Percentiles rank a stretch among this genome's conserved stretches.
Evolutionary conservation across 1,140 invertebrate species (phyloP).

Genomic region (Psix sp.): DNA sequence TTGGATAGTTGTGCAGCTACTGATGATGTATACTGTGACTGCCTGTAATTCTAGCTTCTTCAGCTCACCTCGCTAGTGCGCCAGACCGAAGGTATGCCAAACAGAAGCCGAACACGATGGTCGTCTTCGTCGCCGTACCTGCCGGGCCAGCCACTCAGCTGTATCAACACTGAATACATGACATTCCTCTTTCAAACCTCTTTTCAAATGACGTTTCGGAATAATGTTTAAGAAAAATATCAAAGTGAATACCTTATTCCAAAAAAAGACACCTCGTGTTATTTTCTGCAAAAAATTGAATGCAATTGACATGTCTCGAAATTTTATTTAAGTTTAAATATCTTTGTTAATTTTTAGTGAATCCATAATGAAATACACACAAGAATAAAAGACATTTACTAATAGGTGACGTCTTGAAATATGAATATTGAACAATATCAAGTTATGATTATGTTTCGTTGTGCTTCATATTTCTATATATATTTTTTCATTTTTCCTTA

Average conservation of each 20-base stretch:
- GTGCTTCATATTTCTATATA: too few species aligned
- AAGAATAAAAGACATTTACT: too few species aligned
- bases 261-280: neutral
- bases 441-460: too few species aligned
- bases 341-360: too few species aligned
- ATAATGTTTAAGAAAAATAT: constrained; percentile 58
- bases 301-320: too few species aligned
- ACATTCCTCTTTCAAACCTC: constrained; percentile 73
- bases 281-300: too few species aligned
- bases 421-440: too few species aligned
- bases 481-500: too few species aligned
- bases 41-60: constrained; percentile 43
- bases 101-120: constrained; percentile 71
- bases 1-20: constrained; percentile 28
- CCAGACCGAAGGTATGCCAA: constrained; percentile 71
- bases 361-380: too few species aligned
- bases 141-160: constrained; percentile 76
- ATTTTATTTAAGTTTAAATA: too few species aligned
- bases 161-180: constrained; percentile 77
- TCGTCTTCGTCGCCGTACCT: constrained; percentile 65
- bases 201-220: constrained; percentile 46
- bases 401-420: too few species aligned
- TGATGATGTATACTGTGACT: constrained; percentile 22
- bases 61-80: constrained; percentile 16
- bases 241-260: constrained; percentile 18